Evolutionary conservation across 53 echinoderm and acorn worm genomes (phyloP), one percentile per base, ranked within the genome.

Genomic region (Pentamera pediparva): DNA sequence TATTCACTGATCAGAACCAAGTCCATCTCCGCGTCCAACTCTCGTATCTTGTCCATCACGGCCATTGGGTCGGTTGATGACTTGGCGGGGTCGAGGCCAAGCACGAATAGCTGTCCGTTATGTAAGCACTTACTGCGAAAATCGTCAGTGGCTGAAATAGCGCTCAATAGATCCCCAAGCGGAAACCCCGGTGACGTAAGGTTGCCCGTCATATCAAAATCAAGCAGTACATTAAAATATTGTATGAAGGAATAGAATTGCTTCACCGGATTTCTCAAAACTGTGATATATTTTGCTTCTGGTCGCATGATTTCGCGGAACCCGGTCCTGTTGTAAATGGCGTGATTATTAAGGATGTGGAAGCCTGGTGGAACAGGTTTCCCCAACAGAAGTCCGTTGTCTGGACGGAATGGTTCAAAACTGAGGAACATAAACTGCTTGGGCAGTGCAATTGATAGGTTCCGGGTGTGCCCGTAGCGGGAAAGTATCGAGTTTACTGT

Each of bases 281-380:
- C 74, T 5, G 87, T 87, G 10, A 87, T 34, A 54, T 83, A 87
- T 32, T 72, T 87, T 28, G 86, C 87, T 35, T 65, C 56, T 5
- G 78, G 87, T 4, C 82, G 74, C 0, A 82, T 78, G 10, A 51
- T 35, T 1, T 82, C 83, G n/a, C n/a, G n/a, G 82, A 87, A 82
- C 39, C 82, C 87, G 19, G 50, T 37, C 8, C 65, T 59, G 39
- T 87, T 83, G 22, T 63, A 82, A 2, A 82, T 10, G 15, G 82
- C 87, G 59, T 87, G 87, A 70, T 81, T 81, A 2, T 61, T 74
- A 36, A 81, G 75, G 49, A 81, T 62, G 55, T 81, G 74, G 36
- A 60, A 75, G 4, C 32, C 32, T 12, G 9, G 8, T 34, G 33
- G 19, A 7, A 19, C 32, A 5, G 61, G 61, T 31, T 31, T 31